Evolutionary conservation across 2,888 invertebrate species (phyloP).

Genomic region (Operophtera brumata): DNA sequence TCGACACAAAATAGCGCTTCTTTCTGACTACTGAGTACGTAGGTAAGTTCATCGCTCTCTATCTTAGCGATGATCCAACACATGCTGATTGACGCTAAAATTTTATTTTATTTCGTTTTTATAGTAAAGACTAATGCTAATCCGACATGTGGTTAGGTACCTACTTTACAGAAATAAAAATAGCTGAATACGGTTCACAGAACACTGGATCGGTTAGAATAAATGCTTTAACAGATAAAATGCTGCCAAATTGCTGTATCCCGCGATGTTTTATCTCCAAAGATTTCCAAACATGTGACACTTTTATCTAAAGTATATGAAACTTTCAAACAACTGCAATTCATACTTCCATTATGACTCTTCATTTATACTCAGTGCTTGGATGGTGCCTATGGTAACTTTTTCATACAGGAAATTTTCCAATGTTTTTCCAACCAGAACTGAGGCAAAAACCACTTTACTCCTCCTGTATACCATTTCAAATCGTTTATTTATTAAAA

Average conservation of each 20-base stretch:
- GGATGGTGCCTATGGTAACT: no score
- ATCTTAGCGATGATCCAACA: constrained; percentile 39
- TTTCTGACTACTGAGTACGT: constrained; percentile 13
- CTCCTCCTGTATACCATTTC: not conserved
- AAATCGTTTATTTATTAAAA: constrained; percentile 16
- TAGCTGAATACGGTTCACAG: not conserved
- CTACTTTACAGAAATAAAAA: not conserved
- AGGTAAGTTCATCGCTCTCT: constrained; percentile 46
- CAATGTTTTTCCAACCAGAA: constrained; percentile 1
- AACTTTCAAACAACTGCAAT: no score
- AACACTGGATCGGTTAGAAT: not conserved
- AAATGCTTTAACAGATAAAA: not conserved
- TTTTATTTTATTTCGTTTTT: constrained; percentile 36
- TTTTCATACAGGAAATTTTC: constrained; percentile 2
- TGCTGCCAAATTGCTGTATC: not conserved
- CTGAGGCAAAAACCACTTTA: not conserved
- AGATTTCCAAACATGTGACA: no score
- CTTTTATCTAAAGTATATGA: no score
- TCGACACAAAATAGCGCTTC: not conserved
- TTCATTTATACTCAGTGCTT: no score
- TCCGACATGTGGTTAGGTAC: constrained; percentile 3
- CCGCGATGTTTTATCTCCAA: not conserved
- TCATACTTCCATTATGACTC: no score
- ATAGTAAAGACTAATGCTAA: constrained; percentile 27
- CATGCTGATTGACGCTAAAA: constrained; percentile 48